These are phyloP conservation scores for Vireo altiloquus DNA, from an alignment of 2,113 vertebrate genomes.

Conservation along the genomic window DNA sequence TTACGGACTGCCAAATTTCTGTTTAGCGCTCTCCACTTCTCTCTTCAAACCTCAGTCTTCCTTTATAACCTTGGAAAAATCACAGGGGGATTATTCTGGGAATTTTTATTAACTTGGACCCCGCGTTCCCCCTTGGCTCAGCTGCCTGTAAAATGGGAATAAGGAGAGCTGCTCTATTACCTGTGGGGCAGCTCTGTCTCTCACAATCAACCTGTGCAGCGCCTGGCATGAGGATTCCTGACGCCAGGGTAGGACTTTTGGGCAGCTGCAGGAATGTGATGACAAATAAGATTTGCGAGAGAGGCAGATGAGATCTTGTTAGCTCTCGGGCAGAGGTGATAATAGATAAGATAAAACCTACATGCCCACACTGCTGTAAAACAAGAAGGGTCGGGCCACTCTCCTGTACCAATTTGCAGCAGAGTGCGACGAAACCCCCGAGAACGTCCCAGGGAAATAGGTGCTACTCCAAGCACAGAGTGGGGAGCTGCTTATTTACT, in stretches of 20 bases:
- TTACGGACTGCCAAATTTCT: background rate
- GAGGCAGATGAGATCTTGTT: background rate
- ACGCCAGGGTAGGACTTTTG: background rate
- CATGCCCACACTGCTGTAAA: background rate
- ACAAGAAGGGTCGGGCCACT: background rate
- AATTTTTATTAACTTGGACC: constrained; percentile 7
- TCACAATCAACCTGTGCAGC: background rate
- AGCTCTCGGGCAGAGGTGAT: background rate
- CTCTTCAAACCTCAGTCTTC: background rate
- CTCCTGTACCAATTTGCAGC: constrained; percentile 42
- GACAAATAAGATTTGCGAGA: background rate
- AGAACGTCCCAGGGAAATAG: background rate
- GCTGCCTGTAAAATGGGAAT: background rate
- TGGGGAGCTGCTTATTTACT: constrained; percentile 27
- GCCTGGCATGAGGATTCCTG: background rate
- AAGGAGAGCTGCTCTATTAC: background rate
- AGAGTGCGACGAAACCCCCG: background rate
- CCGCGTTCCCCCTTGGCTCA: background rate
- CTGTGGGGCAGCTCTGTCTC: background rate
- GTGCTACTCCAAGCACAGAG: background rate
- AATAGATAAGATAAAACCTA: constrained; percentile 45
- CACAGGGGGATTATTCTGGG: background rate
- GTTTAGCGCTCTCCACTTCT: background rate
- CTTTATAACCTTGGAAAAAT: constrained; percentile 18
- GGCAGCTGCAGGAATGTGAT: background rate